A percentile compares a stretch with the other conserved stretches of the same genome.
Conservation (phyloP, 2,797 vertebrate genomes). For the Sardinella longiceps region DNA sequence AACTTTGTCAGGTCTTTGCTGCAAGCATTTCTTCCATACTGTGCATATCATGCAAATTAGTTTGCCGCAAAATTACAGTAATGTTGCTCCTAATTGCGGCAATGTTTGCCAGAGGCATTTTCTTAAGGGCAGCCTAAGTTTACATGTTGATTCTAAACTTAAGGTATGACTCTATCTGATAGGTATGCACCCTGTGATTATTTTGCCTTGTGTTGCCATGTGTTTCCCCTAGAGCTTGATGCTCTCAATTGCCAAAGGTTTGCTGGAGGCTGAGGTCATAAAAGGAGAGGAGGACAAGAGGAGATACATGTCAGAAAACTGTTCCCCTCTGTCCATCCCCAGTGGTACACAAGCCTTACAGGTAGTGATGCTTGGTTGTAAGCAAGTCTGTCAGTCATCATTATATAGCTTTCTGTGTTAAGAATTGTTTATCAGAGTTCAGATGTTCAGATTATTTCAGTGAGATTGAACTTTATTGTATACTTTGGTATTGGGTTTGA, state of each 20-base stretch:
- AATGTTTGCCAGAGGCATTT: no score
- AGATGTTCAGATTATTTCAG: no score
- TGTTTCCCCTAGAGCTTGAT: conserved; percentile 89
- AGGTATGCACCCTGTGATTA: neutral
- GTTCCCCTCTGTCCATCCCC: conserved; percentile 79
- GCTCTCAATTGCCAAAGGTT: conserved; percentile 88
- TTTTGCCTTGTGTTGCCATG: neutral
- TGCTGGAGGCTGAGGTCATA: conserved; percentile 83
- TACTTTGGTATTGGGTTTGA: no score
- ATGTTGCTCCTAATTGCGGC: no score
- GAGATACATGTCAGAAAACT: conserved; percentile 84
- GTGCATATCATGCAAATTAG: no score
- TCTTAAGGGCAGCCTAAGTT: neutral
- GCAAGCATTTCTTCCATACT: no score
- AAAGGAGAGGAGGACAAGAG: conserved; percentile 79
- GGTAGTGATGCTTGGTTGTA: conserved; percentile 65
- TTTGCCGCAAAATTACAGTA: no score
- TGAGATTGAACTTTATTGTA: neutral
- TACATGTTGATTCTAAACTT: neutral
- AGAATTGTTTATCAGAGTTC: neutral
- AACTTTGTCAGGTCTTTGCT: no score
- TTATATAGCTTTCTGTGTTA: no score
- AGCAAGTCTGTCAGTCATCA: no score
- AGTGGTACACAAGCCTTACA: conserved; percentile 84
- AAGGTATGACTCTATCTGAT: neutral